Percentiles rank a stretch among this genome's conserved stretches.
Conservation (phyloP, 1,140 invertebrate genomes). For the Eubasilissa regina region DNA sequence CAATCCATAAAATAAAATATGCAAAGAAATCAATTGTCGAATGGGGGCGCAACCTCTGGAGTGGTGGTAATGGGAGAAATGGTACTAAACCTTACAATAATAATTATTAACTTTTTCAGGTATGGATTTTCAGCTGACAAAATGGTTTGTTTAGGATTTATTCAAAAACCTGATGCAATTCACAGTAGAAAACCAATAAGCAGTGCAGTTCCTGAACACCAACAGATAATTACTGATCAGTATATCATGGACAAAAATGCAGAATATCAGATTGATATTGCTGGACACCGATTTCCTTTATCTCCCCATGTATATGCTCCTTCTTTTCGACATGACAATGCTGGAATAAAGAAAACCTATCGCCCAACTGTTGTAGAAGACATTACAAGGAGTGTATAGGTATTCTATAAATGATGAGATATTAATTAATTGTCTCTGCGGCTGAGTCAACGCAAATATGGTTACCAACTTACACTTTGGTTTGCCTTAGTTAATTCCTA, state of each 20-base stretch:
- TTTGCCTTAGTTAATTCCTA: too few species aligned
- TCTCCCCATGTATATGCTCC: slow-evolving; percentile 77
- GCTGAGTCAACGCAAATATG: too few species aligned
- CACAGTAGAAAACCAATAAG: slow-evolving; percentile 30
- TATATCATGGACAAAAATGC: slow-evolving; percentile 76
- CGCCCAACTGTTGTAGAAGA: slow-evolving; percentile 53
- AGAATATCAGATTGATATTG: slow-evolving; percentile 80
- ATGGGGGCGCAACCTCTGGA: too few species aligned
- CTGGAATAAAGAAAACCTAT: slow-evolving; percentile 43
- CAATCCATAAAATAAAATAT: too few species aligned
- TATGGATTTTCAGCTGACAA: slow-evolving; percentile 79
- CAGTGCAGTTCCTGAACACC: slow-evolving; percentile 57
- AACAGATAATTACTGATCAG: slow-evolving; percentile 73
- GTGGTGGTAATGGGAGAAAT: too few species aligned
- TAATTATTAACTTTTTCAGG: slow-evolving; percentile 63
- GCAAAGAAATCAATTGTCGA: too few species aligned
- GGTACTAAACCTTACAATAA: not conserved
- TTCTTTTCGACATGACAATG: slow-evolving; percentile 34
- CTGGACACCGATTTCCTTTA: slow-evolving; percentile 75
- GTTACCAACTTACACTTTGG: too few species aligned
- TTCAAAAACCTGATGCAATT: slow-evolving; percentile 68
- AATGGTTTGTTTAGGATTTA: slow-evolving; percentile 79
- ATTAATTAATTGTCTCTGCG: too few species aligned
- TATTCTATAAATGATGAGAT: too few species aligned
- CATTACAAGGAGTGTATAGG: slow-evolving; percentile 25